A percentile compares a stretch with the other conserved stretches of the same genome.
Conservation (phyloP, 64 coral and sea anemone genomes). For the Actinia equina region DNA sequence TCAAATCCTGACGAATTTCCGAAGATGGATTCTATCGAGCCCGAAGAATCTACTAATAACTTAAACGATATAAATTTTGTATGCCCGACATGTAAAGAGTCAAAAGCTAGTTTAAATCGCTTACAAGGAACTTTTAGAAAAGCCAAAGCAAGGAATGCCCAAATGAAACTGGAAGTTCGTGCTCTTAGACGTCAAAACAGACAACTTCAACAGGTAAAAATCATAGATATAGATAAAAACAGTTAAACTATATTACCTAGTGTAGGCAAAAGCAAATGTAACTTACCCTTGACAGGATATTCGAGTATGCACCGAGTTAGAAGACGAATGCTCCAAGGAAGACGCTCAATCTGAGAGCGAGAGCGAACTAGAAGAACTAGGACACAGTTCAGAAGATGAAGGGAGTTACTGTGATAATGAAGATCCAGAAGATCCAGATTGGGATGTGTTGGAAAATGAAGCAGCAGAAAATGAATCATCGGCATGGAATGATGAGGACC, state of each 20-base stretch:
- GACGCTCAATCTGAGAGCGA: no score
- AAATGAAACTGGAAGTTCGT: neutral
- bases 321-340: no score
- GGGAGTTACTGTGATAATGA: no score
- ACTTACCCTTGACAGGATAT: no score
- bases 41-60: neutral
- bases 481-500: neutral
- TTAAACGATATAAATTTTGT: neutral
- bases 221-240: no score
- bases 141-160: neutral
- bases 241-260: no score
- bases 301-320: no score
- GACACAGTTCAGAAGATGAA: no score
- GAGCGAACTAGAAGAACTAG: no score
- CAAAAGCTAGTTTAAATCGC: conserved; percentile 2
- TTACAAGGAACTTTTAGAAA: neutral
- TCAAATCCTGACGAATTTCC: neutral
- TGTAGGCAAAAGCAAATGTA: no score
- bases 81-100: neutral
- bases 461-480: neutral
- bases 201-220: no score
- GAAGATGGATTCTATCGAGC: neutral
- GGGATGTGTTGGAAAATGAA: neutral
- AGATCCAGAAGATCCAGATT: neutral
- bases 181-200: neutral